A percentile compares a stretch with the other conserved stretches of the same genome.
phyloP scores from a whole-genome alignment of 2,888 invertebrate species.

The Dryococelus australis region DNA sequence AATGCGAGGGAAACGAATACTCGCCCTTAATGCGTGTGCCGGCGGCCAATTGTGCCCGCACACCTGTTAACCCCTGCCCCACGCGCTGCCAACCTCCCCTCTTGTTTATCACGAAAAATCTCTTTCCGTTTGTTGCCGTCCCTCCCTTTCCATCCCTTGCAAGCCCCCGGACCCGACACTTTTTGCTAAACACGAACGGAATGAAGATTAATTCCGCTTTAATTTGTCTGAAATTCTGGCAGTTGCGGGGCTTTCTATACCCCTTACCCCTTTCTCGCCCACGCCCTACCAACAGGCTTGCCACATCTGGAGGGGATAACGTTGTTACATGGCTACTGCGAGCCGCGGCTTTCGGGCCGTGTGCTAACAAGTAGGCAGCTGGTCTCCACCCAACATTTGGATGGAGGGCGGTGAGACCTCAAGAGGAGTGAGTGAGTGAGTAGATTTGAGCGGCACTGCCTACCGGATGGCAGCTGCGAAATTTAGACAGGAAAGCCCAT shows the following conservation, averaged over 20 bases:
- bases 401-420: too few species aligned
- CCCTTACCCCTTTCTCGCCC: neutral
- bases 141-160: neutral
- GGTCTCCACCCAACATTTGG: neutral
- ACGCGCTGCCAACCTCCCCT: neutral
- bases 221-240: neutral
- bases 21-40: neutral
- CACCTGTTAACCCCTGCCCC: neutral
- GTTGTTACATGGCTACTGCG: neutral
- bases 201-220: slow-evolving; percentile 16
- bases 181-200: slow-evolving; percentile 16
- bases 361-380: neutral
- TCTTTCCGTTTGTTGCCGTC: neutral
- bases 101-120: neutral
- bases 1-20: neutral
- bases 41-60: neutral
- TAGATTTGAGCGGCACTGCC: too few species aligned
- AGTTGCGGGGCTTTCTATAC: neutral
- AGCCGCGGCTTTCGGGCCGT: neutral
- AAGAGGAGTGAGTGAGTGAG: too few species aligned
- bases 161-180: neutral
- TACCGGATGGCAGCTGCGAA: too few species aligned
- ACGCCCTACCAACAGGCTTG: neutral
- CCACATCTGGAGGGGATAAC: neutral
- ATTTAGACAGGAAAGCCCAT: too few species aligned